phyloP scores from a whole-genome alignment of 2,797 vertebrate species.

The Paratrypauchen microcephalus region DNA sequence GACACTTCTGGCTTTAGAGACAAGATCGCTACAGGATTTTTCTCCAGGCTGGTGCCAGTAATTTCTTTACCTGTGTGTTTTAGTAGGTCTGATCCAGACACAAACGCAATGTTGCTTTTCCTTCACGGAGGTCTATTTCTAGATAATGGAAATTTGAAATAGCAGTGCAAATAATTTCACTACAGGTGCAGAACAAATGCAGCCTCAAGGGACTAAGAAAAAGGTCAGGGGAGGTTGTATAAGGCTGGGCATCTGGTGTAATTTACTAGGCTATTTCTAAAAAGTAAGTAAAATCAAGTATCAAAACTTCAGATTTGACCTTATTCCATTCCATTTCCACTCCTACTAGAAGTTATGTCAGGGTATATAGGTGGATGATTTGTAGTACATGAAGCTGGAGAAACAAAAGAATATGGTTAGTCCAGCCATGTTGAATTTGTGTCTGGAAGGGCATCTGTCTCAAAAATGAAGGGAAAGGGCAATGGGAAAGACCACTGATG shows the following conservation, averaged over 20 bases:
- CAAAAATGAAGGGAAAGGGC: background rate
- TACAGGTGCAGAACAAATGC: background rate
- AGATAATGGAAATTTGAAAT: background rate
- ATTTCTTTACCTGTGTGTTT: background rate
- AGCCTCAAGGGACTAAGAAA: background rate
- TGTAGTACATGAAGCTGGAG: no score
- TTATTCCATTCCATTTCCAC: background rate
- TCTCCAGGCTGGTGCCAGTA: conserved; percentile 1
- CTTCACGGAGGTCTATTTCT: background rate
- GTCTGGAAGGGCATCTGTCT: no score
- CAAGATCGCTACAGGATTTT: conserved; percentile 17
- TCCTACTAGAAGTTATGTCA: background rate
- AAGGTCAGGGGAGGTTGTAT: background rate
- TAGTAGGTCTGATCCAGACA: conserved; percentile 6
- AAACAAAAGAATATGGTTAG: no score
- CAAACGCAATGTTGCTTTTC: conserved; percentile 1
- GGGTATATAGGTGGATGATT: background rate
- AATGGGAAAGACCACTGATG: background rate
- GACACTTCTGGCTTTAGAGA: conserved; percentile 55
- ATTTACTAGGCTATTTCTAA: background rate
- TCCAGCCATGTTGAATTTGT: no score
- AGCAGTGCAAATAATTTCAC: no score
- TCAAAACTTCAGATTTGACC: background rate
- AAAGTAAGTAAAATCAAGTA: background rate
- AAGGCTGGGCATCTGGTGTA: background rate